Percentiles rank a stretch among this genome's conserved stretches.
Conservation (phyloP, 2,113 vertebrate genomes). For the Xenopus tropicalis region UCB_Xtro_10.0 CM004448.2:94077001-94077500, state of each 20-base stretch:
- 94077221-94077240: slow-evolving; percentile 58
- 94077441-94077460: slow-evolving; percentile 71
- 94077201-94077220: slow-evolving; percentile 84
- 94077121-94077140: slow-evolving; percentile 89
- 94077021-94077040: slow-evolving; percentile 39
- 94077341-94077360: slow-evolving; percentile 87
- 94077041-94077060: slow-evolving; percentile 43
- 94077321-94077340: slow-evolving; percentile 79
- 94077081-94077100: slow-evolving; percentile 57
- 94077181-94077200: slow-evolving; percentile 90
- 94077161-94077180: slow-evolving; percentile 84
- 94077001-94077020: too few species aligned
- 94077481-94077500: slow-evolving; percentile 79
- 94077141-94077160: slow-evolving; percentile 78
- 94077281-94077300: slow-evolving; percentile 84
- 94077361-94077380: slow-evolving; percentile 80
- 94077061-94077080: slow-evolving; percentile 51
- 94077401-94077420: slow-evolving; percentile 88
- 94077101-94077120: slow-evolving; percentile 81
- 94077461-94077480: slow-evolving; percentile 60
- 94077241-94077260: slow-evolving; percentile 56
- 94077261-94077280: slow-evolving; percentile 78
- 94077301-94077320: slow-evolving; percentile 80
- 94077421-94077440: slow-evolving; percentile 89
- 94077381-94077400: slow-evolving; percentile 89